Conservation (phyloP, 2,888 invertebrate genomes). For the Drosophila paucipuncta region DNA sequence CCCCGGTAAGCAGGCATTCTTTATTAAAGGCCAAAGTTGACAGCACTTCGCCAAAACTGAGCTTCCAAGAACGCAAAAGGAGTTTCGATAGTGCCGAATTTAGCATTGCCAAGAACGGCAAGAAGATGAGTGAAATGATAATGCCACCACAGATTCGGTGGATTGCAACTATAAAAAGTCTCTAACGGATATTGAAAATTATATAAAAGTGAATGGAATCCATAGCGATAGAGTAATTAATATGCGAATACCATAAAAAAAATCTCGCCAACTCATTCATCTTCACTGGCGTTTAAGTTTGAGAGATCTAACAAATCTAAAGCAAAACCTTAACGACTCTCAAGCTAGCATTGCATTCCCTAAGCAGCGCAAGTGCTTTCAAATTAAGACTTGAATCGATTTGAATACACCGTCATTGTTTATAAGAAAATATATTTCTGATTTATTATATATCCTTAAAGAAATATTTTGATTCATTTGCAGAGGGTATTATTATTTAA, state of each 20-base stretch:
- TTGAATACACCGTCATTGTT: not conserved
- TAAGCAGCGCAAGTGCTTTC: constrained; percentile 9
- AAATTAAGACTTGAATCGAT: not conserved
- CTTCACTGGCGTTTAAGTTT: not conserved
- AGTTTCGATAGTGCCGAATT: constrained; percentile 55
- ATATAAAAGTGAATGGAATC: constrained; percentile 31
- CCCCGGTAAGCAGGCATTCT: not conserved
- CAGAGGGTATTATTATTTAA: not conserved
- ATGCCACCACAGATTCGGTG: not conserved
- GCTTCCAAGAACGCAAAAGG: constrained; percentile 44
- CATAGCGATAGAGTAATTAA: constrained; percentile 5
- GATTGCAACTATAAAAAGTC: not conserved
- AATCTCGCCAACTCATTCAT: not conserved
- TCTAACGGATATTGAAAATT: constrained; percentile 13
- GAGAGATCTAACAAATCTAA: not conserved
- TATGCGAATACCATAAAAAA: not conserved
- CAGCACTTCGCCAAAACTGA: not conserved
- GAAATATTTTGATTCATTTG: not conserved
- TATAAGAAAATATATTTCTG: not conserved
- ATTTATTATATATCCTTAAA: not conserved
- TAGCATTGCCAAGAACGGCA: constrained; percentile 55
- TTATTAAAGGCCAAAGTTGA: not conserved
- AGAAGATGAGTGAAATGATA: constrained; percentile 44
- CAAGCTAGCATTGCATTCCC: not conserved
- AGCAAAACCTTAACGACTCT: not conserved